phyloP scores from a whole-genome alignment of 2,113 vertebrate species.

The Oreochromis niloticus region DNA sequence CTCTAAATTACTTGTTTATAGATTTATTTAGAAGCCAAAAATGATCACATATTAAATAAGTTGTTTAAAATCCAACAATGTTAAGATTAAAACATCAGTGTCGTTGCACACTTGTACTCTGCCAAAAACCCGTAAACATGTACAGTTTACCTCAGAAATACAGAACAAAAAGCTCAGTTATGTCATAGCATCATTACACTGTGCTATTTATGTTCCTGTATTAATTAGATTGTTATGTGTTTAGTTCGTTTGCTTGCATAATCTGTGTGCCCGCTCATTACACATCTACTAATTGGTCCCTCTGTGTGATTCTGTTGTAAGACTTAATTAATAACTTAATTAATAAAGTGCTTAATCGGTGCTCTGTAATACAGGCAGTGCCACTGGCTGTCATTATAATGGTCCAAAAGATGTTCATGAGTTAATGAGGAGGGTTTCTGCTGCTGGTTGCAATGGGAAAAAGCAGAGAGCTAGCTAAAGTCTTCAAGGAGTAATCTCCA shows the following conservation, averaged over 20 bases:
- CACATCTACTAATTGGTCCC: constrained; percentile 56
- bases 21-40: background rate
- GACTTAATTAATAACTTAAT: constrained; percentile 8
- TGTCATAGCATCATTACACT: background rate
- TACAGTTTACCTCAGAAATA: background rate
- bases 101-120: background rate
- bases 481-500: background rate
- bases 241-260: constrained; percentile 3
- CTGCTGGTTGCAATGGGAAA: background rate
- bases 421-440: background rate
- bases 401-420: background rate
- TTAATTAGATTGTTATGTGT: background rate
- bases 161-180: background rate
- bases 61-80: background rate
- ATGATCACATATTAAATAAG: fast-evolving
- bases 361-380: background rate
- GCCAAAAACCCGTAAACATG: background rate
- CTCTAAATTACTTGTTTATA: background rate
- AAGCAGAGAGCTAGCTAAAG: background rate
- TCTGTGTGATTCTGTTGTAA: constrained; percentile 18
- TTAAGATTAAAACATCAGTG: background rate
- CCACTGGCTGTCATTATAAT: background rate
- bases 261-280: constrained; percentile 1
- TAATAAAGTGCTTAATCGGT: constrained; percentile 14
- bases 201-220: background rate